Percentiles rank a stretch among this genome's conserved stretches.
These are phyloP conservation scores for Copsychus sechellarum DNA, from an alignment of 2,113 vertebrate genomes.

Conservation along the genomic window DNA sequence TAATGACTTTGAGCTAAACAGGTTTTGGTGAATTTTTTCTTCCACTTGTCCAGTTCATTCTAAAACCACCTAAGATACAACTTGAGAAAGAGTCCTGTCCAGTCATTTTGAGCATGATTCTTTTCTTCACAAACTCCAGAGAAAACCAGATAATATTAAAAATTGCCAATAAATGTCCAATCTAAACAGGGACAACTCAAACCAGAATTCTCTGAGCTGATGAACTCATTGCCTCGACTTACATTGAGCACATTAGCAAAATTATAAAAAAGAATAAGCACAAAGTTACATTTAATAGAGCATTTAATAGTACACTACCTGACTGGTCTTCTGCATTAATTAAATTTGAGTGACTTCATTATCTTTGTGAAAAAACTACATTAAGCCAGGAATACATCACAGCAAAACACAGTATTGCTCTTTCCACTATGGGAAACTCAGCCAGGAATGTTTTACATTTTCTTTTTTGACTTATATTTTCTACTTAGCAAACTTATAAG, in stretches of 20 bases:
- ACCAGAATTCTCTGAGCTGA: background rate
- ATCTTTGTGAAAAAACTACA: background rate
- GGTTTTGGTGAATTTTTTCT: background rate
- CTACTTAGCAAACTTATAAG: background rate
- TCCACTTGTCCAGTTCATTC: background rate
- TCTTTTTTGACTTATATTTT: background rate
- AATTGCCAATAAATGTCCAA: background rate
- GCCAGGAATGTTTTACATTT: background rate
- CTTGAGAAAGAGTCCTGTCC: background rate
- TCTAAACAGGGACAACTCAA: background rate
- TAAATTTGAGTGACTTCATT: background rate
- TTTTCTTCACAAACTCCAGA: background rate
- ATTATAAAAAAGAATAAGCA: background rate
- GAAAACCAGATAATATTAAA: background rate
- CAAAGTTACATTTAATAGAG: background rate
- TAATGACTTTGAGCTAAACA: background rate
- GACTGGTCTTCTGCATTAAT: background rate
- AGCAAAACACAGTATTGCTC: background rate
- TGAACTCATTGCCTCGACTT: background rate
- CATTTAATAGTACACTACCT: background rate
- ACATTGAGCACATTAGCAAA: background rate
- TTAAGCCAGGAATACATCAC: background rate
- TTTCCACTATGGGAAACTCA: background rate
- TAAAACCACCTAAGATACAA: background rate
- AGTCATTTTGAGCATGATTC: fast-evolving